phyloP scores from a whole-genome alignment of 2,888 invertebrate genomes.

The Euclidia mi region DNA sequence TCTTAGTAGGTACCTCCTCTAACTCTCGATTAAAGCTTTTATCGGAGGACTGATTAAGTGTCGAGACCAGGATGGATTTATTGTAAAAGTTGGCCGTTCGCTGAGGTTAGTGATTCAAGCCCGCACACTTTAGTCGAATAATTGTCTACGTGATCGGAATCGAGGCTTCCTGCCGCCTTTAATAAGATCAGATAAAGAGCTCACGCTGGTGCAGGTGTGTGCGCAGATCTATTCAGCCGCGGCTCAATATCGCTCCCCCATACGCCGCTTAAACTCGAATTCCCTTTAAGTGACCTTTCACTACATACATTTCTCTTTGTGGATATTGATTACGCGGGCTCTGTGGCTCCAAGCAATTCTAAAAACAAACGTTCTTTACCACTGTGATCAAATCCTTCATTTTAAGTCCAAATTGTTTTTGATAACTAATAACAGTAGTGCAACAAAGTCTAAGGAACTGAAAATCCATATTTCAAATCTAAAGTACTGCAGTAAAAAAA shows the following conservation, averaged over 20 bases:
- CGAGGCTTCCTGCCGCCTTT: slow-evolving; percentile 78
- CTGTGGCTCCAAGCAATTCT: neutral
- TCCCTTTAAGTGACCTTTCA: slow-evolving; percentile 19
- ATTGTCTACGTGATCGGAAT: slow-evolving; percentile 90
- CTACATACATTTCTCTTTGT: slow-evolving; percentile 13
- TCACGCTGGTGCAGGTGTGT: slow-evolving; percentile 70
- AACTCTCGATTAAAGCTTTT: slow-evolving; percentile 89
- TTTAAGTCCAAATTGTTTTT: too few relatives aligned
- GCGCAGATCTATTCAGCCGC: slow-evolving; percentile 55
- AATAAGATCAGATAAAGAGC: slow-evolving; percentile 87
- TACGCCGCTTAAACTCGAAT: slow-evolving; percentile 19
- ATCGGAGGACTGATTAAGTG: slow-evolving; percentile 89
- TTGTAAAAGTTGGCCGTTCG: slow-evolving; percentile 89
- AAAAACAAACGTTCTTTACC: neutral
- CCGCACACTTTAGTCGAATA: slow-evolving; percentile 89
- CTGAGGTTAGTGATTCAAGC: slow-evolving; percentile 89
- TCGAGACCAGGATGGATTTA: slow-evolving; percentile 89
- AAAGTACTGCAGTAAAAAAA: too few relatives aligned
- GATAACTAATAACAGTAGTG: too few relatives aligned
- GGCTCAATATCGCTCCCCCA: slow-evolving; percentile 29
- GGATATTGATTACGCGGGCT: neutral
- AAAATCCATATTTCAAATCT: too few relatives aligned
- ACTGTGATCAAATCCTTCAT: too few relatives aligned
- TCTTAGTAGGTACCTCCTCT: slow-evolving; percentile 73
- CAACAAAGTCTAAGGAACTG: too few relatives aligned